Evolutionary conservation across 2,113 vertebrate genomes (phyloP).

Genomic region (Corythornis cristatus): DNA sequence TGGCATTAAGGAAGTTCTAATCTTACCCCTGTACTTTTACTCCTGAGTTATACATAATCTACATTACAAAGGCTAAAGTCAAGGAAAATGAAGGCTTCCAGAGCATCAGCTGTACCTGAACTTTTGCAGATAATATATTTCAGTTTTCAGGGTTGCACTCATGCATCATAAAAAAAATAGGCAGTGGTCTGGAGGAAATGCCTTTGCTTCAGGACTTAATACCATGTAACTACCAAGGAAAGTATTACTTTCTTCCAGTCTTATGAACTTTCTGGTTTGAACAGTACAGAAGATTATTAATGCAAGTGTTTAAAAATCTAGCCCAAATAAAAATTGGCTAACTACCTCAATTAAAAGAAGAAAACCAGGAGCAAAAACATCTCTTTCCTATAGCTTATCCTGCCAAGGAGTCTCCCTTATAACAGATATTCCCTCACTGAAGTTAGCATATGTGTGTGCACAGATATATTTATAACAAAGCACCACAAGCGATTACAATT

Average conservation of each 20-base stretch:
- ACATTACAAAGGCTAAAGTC: not conserved
- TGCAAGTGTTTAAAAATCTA: not conserved
- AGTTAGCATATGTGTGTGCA: not conserved
- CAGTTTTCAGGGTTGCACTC: not conserved
- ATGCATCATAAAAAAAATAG: not conserved
- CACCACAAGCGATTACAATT: not conserved
- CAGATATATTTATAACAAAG: not conserved
- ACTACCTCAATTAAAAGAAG: not conserved
- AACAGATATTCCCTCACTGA: not conserved
- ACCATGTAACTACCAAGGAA: not conserved
- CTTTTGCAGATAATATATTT: not conserved
- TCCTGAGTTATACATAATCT: not conserved
- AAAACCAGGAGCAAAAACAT: not conserved
- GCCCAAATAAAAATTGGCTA: not conserved
- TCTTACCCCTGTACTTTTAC: not conserved
- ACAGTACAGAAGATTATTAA: not conserved
- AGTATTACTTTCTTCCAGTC: not conserved
- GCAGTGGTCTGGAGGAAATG: not conserved
- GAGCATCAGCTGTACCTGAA: not conserved
- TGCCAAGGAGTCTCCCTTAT: fast-evolving
- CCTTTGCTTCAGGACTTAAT: not conserved
- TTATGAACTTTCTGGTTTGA: not conserved
- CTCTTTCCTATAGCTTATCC: not conserved
- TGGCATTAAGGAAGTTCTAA: not conserved
- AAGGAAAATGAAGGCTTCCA: not conserved